Conservation (phyloP, 2,113 vertebrate genomes). For the Lasiurus cinereus region DNA sequence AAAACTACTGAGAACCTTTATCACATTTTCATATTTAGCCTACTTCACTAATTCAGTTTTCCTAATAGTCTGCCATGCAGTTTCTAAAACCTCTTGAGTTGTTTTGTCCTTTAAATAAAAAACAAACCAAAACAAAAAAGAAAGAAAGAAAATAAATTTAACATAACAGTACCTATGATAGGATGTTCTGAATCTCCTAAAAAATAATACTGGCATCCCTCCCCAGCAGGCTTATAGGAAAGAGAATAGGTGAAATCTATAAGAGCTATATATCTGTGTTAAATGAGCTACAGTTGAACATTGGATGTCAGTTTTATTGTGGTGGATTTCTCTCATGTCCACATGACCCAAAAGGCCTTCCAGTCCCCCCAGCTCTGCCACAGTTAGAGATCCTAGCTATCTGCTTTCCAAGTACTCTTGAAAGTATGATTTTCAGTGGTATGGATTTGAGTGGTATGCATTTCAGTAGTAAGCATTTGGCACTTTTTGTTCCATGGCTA, state of each 20-base stretch:
- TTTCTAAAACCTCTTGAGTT: conserved; percentile 67
- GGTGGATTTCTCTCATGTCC: background rate
- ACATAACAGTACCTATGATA: background rate
- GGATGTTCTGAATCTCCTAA: background rate
- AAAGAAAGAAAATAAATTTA: background rate
- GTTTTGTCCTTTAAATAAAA: conserved; percentile 35
- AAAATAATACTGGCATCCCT: background rate
- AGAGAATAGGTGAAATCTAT: background rate
- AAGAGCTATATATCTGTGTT: no score
- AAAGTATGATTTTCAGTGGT: background rate
- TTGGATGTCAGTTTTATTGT: no score
- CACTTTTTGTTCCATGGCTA: background rate
- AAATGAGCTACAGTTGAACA: no score
- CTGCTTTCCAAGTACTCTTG: background rate
- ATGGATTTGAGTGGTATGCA: background rate
- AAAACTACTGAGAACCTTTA: conserved; percentile 77
- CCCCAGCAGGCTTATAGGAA: background rate
- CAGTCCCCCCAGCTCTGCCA: background rate
- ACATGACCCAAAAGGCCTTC: background rate
- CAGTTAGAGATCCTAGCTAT: background rate
- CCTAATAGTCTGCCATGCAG: conserved; percentile 66
- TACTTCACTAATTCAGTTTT: conserved; percentile 78
- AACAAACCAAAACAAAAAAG: no score
- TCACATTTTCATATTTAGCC: conserved; percentile 72
- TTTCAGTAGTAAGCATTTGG: background rate